Conservation (phyloP, 2,888 invertebrate genomes). For the Operophtera brumata region DNA sequence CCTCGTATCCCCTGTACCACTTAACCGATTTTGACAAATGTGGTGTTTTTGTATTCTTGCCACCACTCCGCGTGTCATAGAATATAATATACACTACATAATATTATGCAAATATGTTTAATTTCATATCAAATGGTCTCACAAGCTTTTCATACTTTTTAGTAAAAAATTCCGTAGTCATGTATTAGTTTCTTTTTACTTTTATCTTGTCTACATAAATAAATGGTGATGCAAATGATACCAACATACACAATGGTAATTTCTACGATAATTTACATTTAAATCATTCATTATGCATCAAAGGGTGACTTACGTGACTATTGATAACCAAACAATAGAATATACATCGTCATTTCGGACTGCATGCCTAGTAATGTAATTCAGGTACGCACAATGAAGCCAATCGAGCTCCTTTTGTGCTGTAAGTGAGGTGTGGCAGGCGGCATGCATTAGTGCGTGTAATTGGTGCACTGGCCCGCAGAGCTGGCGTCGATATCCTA, state of each 20-base stretch:
- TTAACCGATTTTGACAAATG: too few species aligned
- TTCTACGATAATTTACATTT: slow-evolving; percentile 6
- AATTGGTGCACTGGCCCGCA: slow-evolving; percentile 54
- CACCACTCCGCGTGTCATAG: too few species aligned
- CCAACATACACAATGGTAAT: neutral
- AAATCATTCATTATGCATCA: slow-evolving; percentile 7
- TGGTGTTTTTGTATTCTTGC: too few species aligned
- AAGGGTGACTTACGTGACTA: slow-evolving; percentile 14
- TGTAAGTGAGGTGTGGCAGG: slow-evolving; percentile 62
- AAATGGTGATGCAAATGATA: too few species aligned
- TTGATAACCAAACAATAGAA: slow-evolving; percentile 47
- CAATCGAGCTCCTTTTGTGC: slow-evolving; percentile 62
- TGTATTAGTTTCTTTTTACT: too few species aligned
- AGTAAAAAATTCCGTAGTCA: too few species aligned
- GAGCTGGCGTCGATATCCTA: slow-evolving; percentile 15
- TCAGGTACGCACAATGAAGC: slow-evolving; percentile 53
- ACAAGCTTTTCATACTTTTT: too few species aligned
- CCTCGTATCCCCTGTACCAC: too few species aligned
- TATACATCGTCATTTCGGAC: slow-evolving; percentile 48
- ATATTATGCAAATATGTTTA: too few species aligned
- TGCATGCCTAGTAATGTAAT: slow-evolving; percentile 45
- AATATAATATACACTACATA: too few species aligned
- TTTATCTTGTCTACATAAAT: too few species aligned
- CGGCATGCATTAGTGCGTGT: slow-evolving; percentile 60
- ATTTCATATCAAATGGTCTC: too few species aligned